Evolutionary conservation across 2,888 invertebrate species (phyloP).

Genomic region (Caenorhabditis sp.): DNA sequence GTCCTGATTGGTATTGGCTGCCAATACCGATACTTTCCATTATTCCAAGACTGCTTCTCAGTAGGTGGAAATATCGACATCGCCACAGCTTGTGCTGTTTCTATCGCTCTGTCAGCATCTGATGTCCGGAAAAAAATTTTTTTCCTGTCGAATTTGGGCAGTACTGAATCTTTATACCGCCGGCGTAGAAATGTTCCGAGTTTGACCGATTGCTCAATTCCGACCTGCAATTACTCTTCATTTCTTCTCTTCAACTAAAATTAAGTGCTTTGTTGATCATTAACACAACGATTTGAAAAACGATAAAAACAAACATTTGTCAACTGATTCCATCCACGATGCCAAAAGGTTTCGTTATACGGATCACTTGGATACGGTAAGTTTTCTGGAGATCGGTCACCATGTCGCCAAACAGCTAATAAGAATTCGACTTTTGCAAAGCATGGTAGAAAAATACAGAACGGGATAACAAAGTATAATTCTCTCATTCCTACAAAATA

Average conservation of each 20-base stretch:
- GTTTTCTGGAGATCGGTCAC: slow-evolving; percentile 82
- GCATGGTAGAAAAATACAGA: slow-evolving; percentile 16
- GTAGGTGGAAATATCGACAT: slow-evolving; percentile 79
- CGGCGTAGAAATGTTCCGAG: slow-evolving; percentile 34
- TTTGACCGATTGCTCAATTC: slow-evolving; percentile 38
- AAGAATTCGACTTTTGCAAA: slow-evolving; percentile 48
- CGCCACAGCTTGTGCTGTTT: slow-evolving; percentile 84
- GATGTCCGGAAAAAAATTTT: slow-evolving; percentile 69
- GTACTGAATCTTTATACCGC: slow-evolving; percentile 32
- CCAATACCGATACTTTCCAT: slow-evolving; percentile 42
- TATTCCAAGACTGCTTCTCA: slow-evolving; percentile 40
- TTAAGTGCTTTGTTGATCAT: background rate
- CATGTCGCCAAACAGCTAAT: slow-evolving; percentile 82
- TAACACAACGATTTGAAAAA: too few relatives aligned
- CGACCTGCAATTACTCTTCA: slow-evolving; percentile 25
- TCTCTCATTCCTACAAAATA: slow-evolving; percentile 27
- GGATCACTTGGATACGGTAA: slow-evolving; percentile 59
- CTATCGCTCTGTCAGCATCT: slow-evolving; percentile 73
- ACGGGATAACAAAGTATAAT: slow-evolving; percentile 22
- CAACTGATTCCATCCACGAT: slow-evolving; percentile 64
- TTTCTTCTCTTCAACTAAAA: background rate
- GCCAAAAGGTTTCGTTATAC: slow-evolving; percentile 56
- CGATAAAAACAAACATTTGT: slow-evolving; percentile 58
- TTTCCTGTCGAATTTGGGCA: slow-evolving; percentile 29
- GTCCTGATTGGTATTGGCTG: slow-evolving; percentile 60